Base-by-base conservation (phyloP, 1,140 invertebrate genomes). In the Potamilus streckersoni region DNA sequence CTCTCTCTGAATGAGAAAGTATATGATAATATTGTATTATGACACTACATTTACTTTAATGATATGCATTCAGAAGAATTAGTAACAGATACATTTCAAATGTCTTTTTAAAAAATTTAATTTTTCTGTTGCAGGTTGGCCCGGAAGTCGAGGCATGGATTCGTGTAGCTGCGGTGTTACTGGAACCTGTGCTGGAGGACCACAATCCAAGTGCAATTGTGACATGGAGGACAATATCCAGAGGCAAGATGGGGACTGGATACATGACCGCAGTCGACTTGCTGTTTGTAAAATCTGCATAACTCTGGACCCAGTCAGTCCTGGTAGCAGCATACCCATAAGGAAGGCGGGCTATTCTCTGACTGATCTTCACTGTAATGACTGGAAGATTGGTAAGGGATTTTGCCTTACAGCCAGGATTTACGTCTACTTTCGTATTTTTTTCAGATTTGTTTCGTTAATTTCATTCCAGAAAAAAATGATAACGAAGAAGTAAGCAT, bases 201-300 rank as follows among this genome's bases (percentile, higher is more conserved):
- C 23, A 1, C 68, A 64, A 17, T 60, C 69, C 16, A 55, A 59
- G 3, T 83, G 81, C 74, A 79, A 83, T 68, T 84, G 82, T 78
- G 80, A 84, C 59, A 13, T 76, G 0, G 80, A 79, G 31, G 81
- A 85, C 71, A 79, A 76, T 6, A 14, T 73, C 55, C 13, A 17
- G 8, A 58, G 71, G 3, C 17, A 19, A 13, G 84, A 85, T 63
- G 73, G 69, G 14, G 81, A 78, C 11, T 76, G 69, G 71, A 79
- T 85, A 16, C 63, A 76, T 13, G 62, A 79, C 15, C 76, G 78
- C 38, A 38, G 74, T 15, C 23, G 67, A 20, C 74, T 85, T n/a
- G 79, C 81, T 58, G 79, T 84, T 2, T 85, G 84, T 75, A 13
- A 82, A 73, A 78, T 85, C 1, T 83, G 82, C 69, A 69, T 80